These are phyloP conservation scores for Lasioglossum calceatum DNA, from an alignment of 2,888 invertebrate species.

Conservation along the genomic window DNA sequence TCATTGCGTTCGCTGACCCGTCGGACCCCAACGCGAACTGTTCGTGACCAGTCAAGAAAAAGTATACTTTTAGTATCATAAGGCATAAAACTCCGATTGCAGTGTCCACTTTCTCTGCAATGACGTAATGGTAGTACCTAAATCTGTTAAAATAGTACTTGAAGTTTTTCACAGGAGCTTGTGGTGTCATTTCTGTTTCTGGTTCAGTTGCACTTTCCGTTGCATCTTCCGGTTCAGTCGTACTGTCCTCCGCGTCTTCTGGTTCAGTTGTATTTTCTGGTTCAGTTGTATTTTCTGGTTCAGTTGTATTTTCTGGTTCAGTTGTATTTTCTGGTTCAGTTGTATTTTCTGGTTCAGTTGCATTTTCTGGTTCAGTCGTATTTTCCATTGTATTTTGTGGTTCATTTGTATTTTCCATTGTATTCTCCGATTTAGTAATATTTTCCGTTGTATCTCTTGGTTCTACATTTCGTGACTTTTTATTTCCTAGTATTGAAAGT, in stretches of 20 bases:
- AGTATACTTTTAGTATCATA: conserved; percentile 64
- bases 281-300: neutral
- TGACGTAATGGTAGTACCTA: conserved; percentile 71
- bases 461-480: neutral
- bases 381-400: neutral
- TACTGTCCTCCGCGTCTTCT: too few species aligned
- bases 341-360: neutral
- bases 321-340: too few species aligned
- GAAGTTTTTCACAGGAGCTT: conserved; percentile 29
- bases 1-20: neutral
- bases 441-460: neutral
- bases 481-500: conserved; percentile 37
- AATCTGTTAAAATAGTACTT: conserved; percentile 74
- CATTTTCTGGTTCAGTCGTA: too few species aligned
- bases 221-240: conserved; percentile 5
- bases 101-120: conserved; percentile 69
- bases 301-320: conserved; percentile 1
- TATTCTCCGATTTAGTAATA: neutral
- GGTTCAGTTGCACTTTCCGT: neutral
- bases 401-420: neutral
- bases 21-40: neutral
- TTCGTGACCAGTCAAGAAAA: conserved; percentile 44
- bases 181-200: conserved; percentile 10
- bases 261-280: neutral
- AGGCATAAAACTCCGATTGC: conserved; percentile 62